Evolutionary conservation across 2,888 invertebrate species (phyloP).

Genomic region (Troglohyphantes excavatus): DNA sequence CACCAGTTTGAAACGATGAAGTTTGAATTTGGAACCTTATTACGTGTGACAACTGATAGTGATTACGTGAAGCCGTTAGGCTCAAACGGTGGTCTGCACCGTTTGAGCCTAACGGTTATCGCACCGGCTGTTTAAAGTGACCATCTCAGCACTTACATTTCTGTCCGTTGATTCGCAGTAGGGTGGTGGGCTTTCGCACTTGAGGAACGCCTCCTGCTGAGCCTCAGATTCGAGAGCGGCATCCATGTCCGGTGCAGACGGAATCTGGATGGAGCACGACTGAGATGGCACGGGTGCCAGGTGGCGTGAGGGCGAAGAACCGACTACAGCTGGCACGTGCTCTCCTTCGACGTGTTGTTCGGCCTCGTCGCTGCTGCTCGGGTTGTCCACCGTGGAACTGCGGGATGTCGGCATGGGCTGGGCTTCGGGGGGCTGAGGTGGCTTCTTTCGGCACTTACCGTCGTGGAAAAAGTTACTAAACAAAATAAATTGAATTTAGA

Average conservation of each 20-base stretch:
- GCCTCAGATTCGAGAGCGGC: not conserved
- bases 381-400: slow-evolving; percentile 47
- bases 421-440: slow-evolving; percentile 19
- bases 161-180: slow-evolving; percentile 44
- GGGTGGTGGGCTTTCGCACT: slow-evolving; percentile 64
- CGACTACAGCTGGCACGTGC: not conserved
- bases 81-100: too few relatives aligned
- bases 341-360: not conserved
- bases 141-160: slow-evolving; percentile 18
- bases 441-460: slow-evolving; percentile 66
- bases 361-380: slow-evolving; percentile 19
- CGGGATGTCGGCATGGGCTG: slow-evolving; percentile 47
- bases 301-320: not conserved
- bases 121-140: too few relatives aligned
- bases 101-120: too few relatives aligned
- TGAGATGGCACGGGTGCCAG: not conserved
- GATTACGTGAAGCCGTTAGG: too few relatives aligned
- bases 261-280: not conserved
- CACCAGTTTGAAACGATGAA: too few relatives aligned
- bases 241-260: slow-evolving; percentile 34
- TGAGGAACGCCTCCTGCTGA: slow-evolving; percentile 17
- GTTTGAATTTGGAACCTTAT: too few relatives aligned
- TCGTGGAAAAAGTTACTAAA: slow-evolving; percentile 69
- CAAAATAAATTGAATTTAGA: too few relatives aligned
- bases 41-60: too few relatives aligned